These are phyloP conservation scores for Limenitis camilla DNA, from an alignment of 2,888 invertebrate genomes.

Conservation along the genomic window DNA sequence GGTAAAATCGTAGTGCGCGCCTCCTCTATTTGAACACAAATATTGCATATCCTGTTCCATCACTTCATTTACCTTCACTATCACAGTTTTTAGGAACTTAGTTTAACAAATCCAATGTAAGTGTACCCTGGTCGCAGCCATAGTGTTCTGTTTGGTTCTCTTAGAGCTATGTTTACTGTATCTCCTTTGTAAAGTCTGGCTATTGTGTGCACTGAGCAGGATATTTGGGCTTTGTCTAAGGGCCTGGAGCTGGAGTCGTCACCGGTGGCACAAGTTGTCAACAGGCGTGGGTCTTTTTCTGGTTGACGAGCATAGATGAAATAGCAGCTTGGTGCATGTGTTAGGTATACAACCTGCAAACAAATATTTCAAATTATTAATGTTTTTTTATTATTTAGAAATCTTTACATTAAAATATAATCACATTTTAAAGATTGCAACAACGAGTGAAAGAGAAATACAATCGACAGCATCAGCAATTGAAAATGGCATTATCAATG, in stretches of 20 bases:
- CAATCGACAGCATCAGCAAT: too few species aligned
- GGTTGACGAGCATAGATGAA: slow-evolving; percentile 49
- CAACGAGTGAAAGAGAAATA: too few species aligned
- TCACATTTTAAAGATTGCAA: too few species aligned
- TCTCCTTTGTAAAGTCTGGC: slow-evolving; percentile 50
- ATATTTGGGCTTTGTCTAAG: slow-evolving; percentile 50
- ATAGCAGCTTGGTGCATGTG: slow-evolving; percentile 55
- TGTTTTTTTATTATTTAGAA: too few species aligned
- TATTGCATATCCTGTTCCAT: background rate
- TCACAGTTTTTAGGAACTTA: slow-evolving; percentile 51
- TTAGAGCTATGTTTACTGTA: slow-evolving; percentile 49
- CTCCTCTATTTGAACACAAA: too few species aligned
- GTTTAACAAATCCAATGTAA: slow-evolving; percentile 61
- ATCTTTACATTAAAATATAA: too few species aligned
- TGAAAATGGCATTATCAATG: too few species aligned
- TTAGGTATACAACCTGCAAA: slow-evolving; percentile 58
- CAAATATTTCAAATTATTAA: background rate
- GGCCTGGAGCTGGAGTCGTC: slow-evolving; percentile 46
- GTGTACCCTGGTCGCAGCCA: slow-evolving; percentile 55
- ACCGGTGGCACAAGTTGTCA: slow-evolving; percentile 53
- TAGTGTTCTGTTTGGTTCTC: slow-evolving; percentile 56
- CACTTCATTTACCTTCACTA: slow-evolving; percentile 39
- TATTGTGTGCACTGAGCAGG: slow-evolving; percentile 55
- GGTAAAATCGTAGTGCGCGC: too few species aligned
- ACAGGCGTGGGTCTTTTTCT: slow-evolving; percentile 34